Evolutionary conservation across 2,797 vertebrate genomes (phyloP).

Genomic region (Oreonectes daqikongensis): DNA sequence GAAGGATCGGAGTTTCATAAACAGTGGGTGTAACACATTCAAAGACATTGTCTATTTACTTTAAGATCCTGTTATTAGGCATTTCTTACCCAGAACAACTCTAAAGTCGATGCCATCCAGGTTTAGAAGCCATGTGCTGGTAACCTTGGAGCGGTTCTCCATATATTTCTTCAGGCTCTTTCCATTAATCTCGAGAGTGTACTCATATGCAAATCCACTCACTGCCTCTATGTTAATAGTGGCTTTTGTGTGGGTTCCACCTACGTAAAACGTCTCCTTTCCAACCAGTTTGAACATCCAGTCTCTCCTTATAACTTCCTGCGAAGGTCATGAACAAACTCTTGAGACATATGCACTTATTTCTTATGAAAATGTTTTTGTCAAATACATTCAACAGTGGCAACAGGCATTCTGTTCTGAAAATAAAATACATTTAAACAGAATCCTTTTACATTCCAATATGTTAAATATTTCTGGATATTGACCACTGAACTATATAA

Average conservation of each 20-base stretch:
- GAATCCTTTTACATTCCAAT: no score
- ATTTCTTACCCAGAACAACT: slow-evolving; percentile 88
- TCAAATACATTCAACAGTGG: neutral
- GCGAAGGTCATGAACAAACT: slow-evolving; percentile 1
- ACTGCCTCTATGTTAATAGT: slow-evolving; percentile 95
- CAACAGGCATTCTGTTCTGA: neutral
- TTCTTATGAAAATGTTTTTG: neutral
- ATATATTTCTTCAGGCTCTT: slow-evolving; percentile 94
- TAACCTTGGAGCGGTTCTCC: slow-evolving; percentile 94
- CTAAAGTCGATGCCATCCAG: slow-evolving; percentile 88
- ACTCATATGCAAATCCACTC: slow-evolving; percentile 93
- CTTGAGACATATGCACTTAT: neutral
- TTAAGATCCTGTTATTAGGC: neutral
- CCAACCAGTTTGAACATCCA: slow-evolving; percentile 99
- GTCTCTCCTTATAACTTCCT: slow-evolving; percentile 91
- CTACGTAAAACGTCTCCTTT: slow-evolving; percentile 92
- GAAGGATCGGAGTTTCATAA: no score
- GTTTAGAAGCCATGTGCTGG: slow-evolving; percentile 92
- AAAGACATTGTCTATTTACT: neutral
- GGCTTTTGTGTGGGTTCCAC: slow-evolving; percentile 86
- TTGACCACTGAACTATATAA: neutral
- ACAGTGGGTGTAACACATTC: no score
- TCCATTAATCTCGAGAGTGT: slow-evolving; percentile 95
- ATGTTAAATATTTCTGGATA: no score
- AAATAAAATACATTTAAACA: no score